Evolutionary conservation across 2,113 vertebrate species (phyloP).

Genomic region (Chionis minor): DNA sequence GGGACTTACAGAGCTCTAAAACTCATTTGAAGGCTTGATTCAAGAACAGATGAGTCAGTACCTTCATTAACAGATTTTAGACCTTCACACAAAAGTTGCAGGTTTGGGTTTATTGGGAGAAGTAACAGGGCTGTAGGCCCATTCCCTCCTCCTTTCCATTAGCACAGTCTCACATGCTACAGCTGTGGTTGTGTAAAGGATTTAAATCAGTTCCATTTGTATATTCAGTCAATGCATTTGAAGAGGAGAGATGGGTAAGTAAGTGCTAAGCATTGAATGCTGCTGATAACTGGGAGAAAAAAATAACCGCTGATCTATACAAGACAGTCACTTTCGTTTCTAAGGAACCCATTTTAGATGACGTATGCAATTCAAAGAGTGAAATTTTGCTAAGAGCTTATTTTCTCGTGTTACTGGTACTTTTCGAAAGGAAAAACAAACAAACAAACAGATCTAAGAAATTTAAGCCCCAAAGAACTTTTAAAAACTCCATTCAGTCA

Average conservation of each 20-base stretch:
- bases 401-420: not conserved
- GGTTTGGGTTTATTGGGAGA: not conserved
- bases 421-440: not conserved
- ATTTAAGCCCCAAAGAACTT: not conserved
- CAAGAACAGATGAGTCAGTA: constrained; percentile 22
- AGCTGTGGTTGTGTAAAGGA: not conserved
- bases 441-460: not conserved
- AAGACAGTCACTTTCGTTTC: not conserved
- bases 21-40: not conserved
- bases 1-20: not conserved
- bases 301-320: not conserved
- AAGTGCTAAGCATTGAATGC: not conserved
- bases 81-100: not conserved
- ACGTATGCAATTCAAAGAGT: not conserved
- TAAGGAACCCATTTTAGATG: not conserved
- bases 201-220: not conserved
- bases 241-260: not conserved
- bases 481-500: not conserved
- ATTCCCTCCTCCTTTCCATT: not conserved
- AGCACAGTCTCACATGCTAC: not conserved
- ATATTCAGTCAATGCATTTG: not conserved
- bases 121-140: not conserved
- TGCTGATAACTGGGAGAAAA: not conserved
- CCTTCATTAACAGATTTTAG: constrained; percentile 36
- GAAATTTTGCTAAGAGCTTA: not conserved